Evolutionary conservation across 2,113 vertebrate species (phyloP), one percentile per base, ranked within the genome.

Genomic region (Suncus etruscus): DNA sequence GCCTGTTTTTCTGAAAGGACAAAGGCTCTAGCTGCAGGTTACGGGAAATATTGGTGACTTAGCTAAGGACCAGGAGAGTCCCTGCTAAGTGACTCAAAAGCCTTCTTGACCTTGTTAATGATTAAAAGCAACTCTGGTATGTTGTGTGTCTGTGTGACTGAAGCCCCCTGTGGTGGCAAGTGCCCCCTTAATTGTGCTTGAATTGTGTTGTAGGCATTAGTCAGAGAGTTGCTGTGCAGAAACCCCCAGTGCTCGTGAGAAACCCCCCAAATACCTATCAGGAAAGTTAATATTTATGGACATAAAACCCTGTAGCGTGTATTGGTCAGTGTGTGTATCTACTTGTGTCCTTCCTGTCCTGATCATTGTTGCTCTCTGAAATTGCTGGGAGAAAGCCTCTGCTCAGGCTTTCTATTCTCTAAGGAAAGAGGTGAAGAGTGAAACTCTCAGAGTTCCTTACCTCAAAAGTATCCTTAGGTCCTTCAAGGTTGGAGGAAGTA

Each of bases 181-280:
- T 94, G 95, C 96, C 91, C 91, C 58, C 91, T 91, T 96, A 95
- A 93, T 91, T 95, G 94, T 96, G 79, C 89, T 90, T 95, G 96
- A 92, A 90, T 95, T 93, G 92, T 97, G 95, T 96, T 69, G 90
- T 97, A 95, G 95, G 96, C 96, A 68, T 95, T 98, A 97, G 97
- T 96, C 83, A 85, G 96, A 96, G 96, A 96, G 96, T 96, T 85
- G 94, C 77, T 83, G 89, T 96, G 95, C 22, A 96, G 79, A 95
- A 92, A 69, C 81, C 86, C 97, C 96, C 82, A 0, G 45, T 54
- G 29, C 92, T 97, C 39, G 78, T 86, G 95, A 97, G 97, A 88
- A 91, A 95, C 86, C 88, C 90, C 58, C 96, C 90, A 90, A 91
- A 82, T 90, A 96, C 92, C 93, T 93, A 94, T 96, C 87, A 89